phyloP scores from a whole-genome alignment of 2,888 invertebrate species.

The Onchidella celtica region DNA sequence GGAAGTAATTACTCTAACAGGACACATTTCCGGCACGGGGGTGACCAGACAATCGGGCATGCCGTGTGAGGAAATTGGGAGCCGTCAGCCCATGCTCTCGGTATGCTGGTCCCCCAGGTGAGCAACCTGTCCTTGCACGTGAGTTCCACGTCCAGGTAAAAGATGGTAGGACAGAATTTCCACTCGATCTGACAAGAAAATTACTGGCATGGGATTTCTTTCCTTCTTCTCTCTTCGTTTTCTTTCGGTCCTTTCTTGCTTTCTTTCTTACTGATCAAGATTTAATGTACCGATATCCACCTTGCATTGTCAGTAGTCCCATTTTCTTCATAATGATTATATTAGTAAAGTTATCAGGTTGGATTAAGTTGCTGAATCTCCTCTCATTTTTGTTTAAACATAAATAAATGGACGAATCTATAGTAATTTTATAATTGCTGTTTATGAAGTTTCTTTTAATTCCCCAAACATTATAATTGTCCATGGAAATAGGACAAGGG shows the following conservation, averaged over 20 bases:
- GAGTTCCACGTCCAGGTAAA: not conserved
- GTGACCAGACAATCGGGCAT: constrained; percentile 17
- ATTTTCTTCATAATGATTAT: no score
- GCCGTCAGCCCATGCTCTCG: not conserved
- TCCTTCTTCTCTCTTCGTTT: not conserved
- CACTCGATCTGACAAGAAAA: not conserved
- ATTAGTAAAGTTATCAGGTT: no score
- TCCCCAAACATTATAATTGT: no score
- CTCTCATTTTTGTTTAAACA: no score
- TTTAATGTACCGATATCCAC: no score
- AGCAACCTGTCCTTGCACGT: not conserved
- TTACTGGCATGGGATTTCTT: not conserved
- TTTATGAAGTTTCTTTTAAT: no score
- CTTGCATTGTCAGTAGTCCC: no score
- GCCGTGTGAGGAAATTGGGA: constrained; percentile 17
- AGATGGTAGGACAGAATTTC: not conserved
- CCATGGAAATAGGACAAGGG: no score
- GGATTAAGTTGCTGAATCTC: no score
- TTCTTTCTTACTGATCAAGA: not conserved
- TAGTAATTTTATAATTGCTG: no score
- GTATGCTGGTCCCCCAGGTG: not conserved
- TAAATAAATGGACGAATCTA: no score
- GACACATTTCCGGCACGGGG: constrained; percentile 17
- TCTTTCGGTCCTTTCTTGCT: not conserved
- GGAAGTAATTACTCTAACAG: constrained; percentile 26